phyloP scores from a whole-genome alignment of 64 coral and sea anemone genomes.

The Actinia equina region DNA sequence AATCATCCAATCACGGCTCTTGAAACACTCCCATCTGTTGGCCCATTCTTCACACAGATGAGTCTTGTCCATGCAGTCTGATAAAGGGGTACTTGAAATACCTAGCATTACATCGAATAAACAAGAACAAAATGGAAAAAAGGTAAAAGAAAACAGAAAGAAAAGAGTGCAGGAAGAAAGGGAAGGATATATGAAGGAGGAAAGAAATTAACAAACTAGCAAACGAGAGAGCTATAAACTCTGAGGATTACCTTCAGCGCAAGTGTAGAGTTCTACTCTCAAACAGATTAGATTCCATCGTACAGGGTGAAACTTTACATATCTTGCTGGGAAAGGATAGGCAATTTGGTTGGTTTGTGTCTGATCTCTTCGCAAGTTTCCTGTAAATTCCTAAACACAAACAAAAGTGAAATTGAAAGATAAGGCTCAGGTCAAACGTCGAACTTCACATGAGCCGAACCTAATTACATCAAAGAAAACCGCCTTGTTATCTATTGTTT shows the following conservation, averaged over 20 bases:
- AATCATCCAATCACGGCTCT: slow-evolving; percentile 24
- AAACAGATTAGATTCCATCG: slow-evolving; percentile 11
- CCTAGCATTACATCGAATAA: not conserved
- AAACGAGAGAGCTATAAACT: not conserved
- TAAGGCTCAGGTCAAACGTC: too few species aligned
- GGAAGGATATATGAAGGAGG: too few species aligned
- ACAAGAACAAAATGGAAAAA: not conserved
- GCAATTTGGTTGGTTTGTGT: slow-evolving; percentile 10
- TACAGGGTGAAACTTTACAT: slow-evolving; percentile 21
- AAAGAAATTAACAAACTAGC: too few species aligned
- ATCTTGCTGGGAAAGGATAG: slow-evolving; percentile 19
- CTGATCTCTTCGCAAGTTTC: not conserved
- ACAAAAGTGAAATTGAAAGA: not conserved
- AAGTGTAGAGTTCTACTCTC: slow-evolving; percentile 37
- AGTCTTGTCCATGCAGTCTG: slow-evolving; percentile 1
- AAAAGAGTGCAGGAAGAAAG: not conserved
- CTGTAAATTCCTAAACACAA: slow-evolving; percentile 16
- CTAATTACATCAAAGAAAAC: too few species aligned
- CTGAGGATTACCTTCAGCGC: not conserved
- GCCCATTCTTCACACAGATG: slow-evolving; percentile 19
- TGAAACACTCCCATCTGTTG: slow-evolving; percentile 29
- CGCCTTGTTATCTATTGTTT: too few species aligned
- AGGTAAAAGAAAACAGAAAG: not conserved
- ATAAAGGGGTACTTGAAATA: not conserved
- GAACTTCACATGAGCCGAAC: too few species aligned